These are phyloP conservation scores for Circaetus gallicus DNA, from an alignment of 2,113 vertebrate genomes.

Conservation along the genomic window DNA sequence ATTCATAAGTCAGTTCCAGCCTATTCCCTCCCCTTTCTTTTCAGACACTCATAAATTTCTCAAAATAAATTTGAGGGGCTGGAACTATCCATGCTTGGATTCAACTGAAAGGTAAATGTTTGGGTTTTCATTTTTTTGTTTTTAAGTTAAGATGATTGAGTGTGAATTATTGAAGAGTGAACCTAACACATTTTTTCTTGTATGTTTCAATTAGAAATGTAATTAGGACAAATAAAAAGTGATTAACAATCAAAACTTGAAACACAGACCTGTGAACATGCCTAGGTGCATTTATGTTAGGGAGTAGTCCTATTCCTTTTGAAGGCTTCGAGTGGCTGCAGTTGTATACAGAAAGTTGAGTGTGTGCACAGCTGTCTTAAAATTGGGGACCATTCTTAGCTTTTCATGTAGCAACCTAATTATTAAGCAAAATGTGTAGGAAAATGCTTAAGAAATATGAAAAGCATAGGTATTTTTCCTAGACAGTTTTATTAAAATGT, in stretches of 20 bases:
- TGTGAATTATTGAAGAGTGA: conserved; percentile 43
- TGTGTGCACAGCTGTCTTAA: not conserved
- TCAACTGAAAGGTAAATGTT: conserved; percentile 3
- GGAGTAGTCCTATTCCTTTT: not conserved
- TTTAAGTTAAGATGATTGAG: not conserved
- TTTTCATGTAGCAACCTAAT: not conserved
- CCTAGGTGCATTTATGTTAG: not conserved
- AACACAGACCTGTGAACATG: not conserved
- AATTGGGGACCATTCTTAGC: not conserved
- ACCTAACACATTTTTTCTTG: not conserved
- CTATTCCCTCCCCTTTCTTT: conserved; percentile 41
- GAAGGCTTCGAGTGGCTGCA: not conserved
- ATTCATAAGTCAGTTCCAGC: conserved; percentile 24
- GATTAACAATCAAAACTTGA: not conserved
- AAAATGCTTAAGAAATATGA: not conserved
- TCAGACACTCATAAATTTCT: conserved; percentile 18
- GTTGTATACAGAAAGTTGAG: not conserved
- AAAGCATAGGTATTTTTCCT: not conserved
- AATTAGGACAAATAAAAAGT: conserved; percentile 37
- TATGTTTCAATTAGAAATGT: conserved; percentile 48
- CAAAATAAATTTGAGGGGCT: conserved; percentile 23
- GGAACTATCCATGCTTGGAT: conserved; percentile 28
- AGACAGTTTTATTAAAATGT: not conserved
- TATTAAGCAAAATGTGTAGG: not conserved
- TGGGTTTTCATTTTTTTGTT: not conserved